Base-by-base conservation (phyloP, 1,140 invertebrate genomes). In the Drosophila paulistorum region DNA sequence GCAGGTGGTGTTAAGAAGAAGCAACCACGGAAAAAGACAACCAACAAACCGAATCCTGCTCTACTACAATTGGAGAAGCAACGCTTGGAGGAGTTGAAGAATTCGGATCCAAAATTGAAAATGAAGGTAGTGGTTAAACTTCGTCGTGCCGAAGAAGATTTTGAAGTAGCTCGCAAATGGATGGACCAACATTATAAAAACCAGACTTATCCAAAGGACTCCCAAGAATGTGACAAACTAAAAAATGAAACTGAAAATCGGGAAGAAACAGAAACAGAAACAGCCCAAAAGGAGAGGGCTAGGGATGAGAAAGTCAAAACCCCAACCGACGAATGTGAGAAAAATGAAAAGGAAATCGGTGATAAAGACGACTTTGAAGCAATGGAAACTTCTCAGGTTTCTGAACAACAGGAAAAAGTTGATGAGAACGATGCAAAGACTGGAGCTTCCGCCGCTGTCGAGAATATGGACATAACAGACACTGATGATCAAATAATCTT, bases 1-100 rank as follows among this genome's bases (percentile, higher is more conserved):
- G 5, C 13, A 2, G 45, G 13, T 2, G 71, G 79, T 0, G 33
- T 62, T 4, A 79, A 86, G 2, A 91, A 82, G n/a, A 91, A 91
- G n/a, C 91, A 92, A 45, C 91, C 91, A 9, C 89, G 91, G 2
- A 92, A 92, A 26, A 92, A 92, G 33, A 85, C 72, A 1, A 92
- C 91, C 0, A 87, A 90, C 26, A 92, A 78, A 70, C 89, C 91
- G n/a, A 92, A 92, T 78, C 91, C 91, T 7, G 84, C 87, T 1
- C 60, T 92, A 1, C 26, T 92, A 11, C 84, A 91, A 57, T 64
- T 91, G 45, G 85, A 91, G 57, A 79, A 76, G 3, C 81, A 81
- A 39, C 91, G 91, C 1, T 75, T 91, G 71, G 81, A 90, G 58
- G 89, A 92, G 20, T 58, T 81, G 2, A 92, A 82, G 59, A 68